Evolutionary conservation across 2,888 invertebrate genomes (phyloP), one percentile per base, ranked within the genome.

Genomic region (Uloborus plumipes): DNA sequence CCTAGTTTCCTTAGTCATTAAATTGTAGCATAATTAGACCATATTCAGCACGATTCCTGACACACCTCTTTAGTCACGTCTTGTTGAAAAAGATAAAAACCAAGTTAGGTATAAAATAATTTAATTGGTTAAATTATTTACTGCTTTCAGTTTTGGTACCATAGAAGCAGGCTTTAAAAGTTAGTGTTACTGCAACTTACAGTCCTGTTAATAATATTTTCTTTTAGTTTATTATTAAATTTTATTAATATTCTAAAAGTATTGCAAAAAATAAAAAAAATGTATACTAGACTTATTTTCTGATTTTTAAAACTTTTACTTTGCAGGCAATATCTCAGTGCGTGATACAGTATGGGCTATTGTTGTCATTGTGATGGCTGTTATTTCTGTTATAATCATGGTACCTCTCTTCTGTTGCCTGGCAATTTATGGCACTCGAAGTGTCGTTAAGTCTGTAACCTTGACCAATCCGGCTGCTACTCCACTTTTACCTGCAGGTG

Each of bases 301-400:
- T 20, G 39, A 39, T 39, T 39, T 9, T 39, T 39, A 39, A 39
- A 1, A 1, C 11, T 6, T 39, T 39, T 39, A 39, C 39, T 9
- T 74, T 82, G 61, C 26, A 82, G 81, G 81, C 71, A 39, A n/a
- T n/a, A 76, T 82, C 49, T 66, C 81, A 61, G 58, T 75, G 13
- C 59, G 50, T 58, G 50, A 77, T 26, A 72, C 76, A 31, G 71
- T 77, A 4, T 83, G 73, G 77, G 83, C 72, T 26, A 83, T 83
- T 53, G 69, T 77, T 7, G 66, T 73, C 14, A 83, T 83, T 62
- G 76, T 75, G n/a, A 15, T 67, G 11, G 83, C 75, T 0, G 51
- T 77, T 16, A 7, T 77, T 11, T 18, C 61, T 18, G 50, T 77
- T 49, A 7, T 77, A 18, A 20, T 83, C n/a, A 58, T 77, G 47